Conservation (phyloP, 2,797 vertebrate genomes). For the Fringilla coelebs region DNA sequence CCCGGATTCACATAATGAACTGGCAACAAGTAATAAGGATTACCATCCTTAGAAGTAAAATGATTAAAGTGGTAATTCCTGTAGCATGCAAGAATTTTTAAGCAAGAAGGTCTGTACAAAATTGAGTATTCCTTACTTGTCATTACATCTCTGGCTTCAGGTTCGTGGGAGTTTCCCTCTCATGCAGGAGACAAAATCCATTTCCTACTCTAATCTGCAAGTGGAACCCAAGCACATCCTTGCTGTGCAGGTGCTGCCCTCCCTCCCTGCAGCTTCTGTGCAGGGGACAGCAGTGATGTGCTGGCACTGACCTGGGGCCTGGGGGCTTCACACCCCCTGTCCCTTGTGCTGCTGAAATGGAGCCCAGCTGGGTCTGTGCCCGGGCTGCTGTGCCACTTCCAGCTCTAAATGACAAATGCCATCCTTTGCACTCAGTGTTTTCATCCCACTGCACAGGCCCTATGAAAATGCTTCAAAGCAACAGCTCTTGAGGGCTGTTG, state of each 20-base stretch:
- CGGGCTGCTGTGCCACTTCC: neutral
- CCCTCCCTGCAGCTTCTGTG: neutral
- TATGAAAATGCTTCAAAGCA: neutral
- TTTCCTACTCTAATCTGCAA: neutral
- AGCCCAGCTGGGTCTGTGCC: neutral
- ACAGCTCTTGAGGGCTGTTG: neutral
- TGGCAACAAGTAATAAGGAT: neutral
- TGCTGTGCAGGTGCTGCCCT: neutral
- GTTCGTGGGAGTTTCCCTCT: neutral
- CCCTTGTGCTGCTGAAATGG: neutral
- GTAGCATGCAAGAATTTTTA: neutral
- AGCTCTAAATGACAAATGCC: fast-evolving
- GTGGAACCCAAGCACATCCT: fast-evolving
- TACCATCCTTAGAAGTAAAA: neutral
- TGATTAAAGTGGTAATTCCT: neutral
- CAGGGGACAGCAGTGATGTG: fast-evolving
- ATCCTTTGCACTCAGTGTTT: fast-evolving
- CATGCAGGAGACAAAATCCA: neutral
- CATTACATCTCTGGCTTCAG: neutral
- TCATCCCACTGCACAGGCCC: fast-evolving
- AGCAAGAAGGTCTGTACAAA: neutral
- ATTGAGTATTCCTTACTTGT: neutral
- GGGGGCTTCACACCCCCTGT: too few relatives aligned
- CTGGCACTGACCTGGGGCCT: fast-evolving
- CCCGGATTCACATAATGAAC: neutral